These are phyloP conservation scores for Cossypha dichroa DNA, from an alignment of 2,797 vertebrate species.

Conservation along the genomic window DNA sequence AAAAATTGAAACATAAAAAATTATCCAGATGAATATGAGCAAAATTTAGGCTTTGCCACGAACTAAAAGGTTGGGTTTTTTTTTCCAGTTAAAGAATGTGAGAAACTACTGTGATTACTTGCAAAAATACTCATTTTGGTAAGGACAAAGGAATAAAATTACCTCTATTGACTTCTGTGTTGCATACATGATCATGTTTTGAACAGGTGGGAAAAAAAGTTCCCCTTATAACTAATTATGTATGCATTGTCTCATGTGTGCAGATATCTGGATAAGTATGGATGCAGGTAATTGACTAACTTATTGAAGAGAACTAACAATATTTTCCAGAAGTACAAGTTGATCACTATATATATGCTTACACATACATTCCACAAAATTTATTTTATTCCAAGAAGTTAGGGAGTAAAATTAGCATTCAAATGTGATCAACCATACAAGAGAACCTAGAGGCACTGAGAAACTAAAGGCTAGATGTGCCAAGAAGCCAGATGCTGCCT, in stretches of 20 bases:
- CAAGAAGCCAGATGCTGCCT: slow-evolving; percentile 75
- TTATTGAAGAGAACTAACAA: not conserved
- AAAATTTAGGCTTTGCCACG: not conserved
- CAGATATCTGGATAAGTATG: not conserved
- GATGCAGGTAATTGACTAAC: not conserved
- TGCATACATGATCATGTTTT: not conserved
- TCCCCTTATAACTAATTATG: not conserved
- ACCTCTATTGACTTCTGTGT: not conserved
- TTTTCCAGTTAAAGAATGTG: not conserved
- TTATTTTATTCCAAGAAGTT: not conserved
- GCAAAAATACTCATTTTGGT: not conserved
- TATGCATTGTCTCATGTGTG: not conserved
- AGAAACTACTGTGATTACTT: not conserved
- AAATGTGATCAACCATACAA: slow-evolving; percentile 37
- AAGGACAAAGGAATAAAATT: not conserved
- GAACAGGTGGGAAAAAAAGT: not conserved
- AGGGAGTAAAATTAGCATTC: slow-evolving; percentile 44
- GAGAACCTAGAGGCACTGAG: slow-evolving; percentile 45
- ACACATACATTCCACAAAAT: not conserved
- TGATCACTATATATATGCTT: not conserved
- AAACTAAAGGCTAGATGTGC: slow-evolving; percentile 59
- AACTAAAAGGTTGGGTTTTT: fast-evolving
- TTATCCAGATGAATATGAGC: fast-evolving
- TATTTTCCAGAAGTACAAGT: not conserved
- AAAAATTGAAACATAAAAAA: not conserved